Conservation (phyloP, 2,888 invertebrate genomes). For the Andrena fulva region DNA sequence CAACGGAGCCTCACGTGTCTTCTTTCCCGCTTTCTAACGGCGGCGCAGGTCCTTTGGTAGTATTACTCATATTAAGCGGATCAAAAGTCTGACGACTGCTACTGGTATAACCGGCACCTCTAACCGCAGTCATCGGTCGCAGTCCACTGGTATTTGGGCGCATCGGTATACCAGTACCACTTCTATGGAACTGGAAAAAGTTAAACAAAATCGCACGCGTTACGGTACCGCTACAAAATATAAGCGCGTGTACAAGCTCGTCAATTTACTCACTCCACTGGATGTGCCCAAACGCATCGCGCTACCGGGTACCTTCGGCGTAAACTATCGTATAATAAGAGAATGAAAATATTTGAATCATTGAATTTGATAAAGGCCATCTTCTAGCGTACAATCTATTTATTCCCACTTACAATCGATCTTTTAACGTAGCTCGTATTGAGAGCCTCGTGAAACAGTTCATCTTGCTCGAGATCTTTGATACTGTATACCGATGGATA, state of each 20-base stretch:
- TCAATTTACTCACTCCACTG: slow-evolving; percentile 85
- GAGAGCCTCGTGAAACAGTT: slow-evolving; percentile 91
- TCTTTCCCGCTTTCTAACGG: slow-evolving; percentile 90
- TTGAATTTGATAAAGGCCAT: background rate
- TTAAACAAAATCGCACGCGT: background rate
- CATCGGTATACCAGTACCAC: slow-evolving; percentile 80
- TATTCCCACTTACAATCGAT: slow-evolving; percentile 86
- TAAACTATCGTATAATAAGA: slow-evolving; percentile 73
- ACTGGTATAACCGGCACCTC: slow-evolving; percentile 97
- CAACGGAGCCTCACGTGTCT: slow-evolving; percentile 88
- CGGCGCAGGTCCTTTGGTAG: slow-evolving; percentile 86
- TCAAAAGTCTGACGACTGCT: slow-evolving; percentile 89
- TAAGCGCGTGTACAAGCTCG: background rate
- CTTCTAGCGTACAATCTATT: background rate
- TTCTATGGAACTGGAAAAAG: slow-evolving; percentile 82
- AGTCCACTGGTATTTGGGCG: slow-evolving; percentile 84
- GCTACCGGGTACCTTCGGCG: slow-evolving; percentile 85
- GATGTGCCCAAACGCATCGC: slow-evolving; percentile 87
- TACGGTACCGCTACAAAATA: background rate
- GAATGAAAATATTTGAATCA: slow-evolving; percentile 14
- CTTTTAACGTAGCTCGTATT: slow-evolving; percentile 90
- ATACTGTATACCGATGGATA: slow-evolving; percentile 89
- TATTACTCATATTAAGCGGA: slow-evolving; percentile 89
- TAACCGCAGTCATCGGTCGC: slow-evolving; percentile 98
- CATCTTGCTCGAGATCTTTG: slow-evolving; percentile 90